Evolutionary conservation across 30 jellyfish, hydroid and myxozoan species (phyloP), one percentile per base, ranked within the genome.

Genomic region (Morbakka virulenta): DNA sequence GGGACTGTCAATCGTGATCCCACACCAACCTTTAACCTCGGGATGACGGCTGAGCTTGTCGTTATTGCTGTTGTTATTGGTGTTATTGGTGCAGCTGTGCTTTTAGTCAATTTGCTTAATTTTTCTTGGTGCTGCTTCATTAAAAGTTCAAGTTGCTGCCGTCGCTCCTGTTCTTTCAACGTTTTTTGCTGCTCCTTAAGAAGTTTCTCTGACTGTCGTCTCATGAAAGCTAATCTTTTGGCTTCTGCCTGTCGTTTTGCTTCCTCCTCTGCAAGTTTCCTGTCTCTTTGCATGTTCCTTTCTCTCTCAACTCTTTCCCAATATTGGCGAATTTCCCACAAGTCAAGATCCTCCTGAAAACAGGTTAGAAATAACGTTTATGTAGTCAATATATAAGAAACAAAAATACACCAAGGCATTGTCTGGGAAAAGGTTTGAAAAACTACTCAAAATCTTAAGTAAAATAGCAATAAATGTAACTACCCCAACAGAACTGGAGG

Each of bases 291-390:
- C 62, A 50, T 41, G 64, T 85, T 91, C 36, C 98, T 84, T 63
- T 91, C 98, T 32, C 41, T 49, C 32, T 91, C 96, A 11, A 91
- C 98, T 51, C 95, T 94, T 61, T 91, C 98, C 98, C 98, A 91
- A 52, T 82, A 91, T 35, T 91, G 98, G 2, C 98, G 69, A 1
- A 91, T 85, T 48, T 91, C 98, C 98, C 98, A 91, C 3, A 85
- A 88, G 48, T 91, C 96, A 3, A 91, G 82, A 4, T 82, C 50
- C 31, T 73, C 84, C 98, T 91, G 77, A 9, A 50, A 41, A 29
- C 11, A n/a, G 6, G 68, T 20, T 20, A 21, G 48, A 61, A 4
- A 61, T 4, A 61, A 22, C 48, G 57, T 41, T 41, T 41, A 41
- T 6, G 17, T 41, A 41, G 57, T n/a, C n/a, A n/a, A n/a, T n/a